phyloP scores from a whole-genome alignment of 2,888 invertebrate genomes.

The Aleiodes testaceus region DNA sequence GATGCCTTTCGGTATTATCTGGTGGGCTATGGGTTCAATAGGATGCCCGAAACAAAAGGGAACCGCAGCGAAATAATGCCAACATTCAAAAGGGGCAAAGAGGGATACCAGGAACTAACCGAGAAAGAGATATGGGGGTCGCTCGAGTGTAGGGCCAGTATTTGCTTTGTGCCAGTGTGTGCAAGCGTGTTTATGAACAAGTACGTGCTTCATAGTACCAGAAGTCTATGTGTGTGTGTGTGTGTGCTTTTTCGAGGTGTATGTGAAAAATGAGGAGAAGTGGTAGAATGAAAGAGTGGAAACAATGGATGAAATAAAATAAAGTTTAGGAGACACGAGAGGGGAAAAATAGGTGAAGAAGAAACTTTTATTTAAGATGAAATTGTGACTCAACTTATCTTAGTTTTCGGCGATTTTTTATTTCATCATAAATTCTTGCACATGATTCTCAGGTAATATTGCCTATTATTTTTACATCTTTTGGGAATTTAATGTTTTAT shows the following conservation, averaged over 20 bases:
- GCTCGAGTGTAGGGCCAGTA: slow-evolving; percentile 41
- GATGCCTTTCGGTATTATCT: slow-evolving; percentile 37
- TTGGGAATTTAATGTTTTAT: slow-evolving; percentile 46
- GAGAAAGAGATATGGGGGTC: slow-evolving; percentile 64
- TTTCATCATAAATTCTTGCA: too few species aligned
- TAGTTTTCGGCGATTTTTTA: neutral
- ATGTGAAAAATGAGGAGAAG: slow-evolving; percentile 64
- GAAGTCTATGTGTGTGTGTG: slow-evolving; percentile 15
- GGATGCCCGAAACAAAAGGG: slow-evolving; percentile 68
- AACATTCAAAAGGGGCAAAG: slow-evolving; percentile 59
- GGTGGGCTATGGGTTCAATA: slow-evolving; percentile 65
- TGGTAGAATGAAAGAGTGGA: slow-evolving; percentile 60
- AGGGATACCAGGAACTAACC: slow-evolving; percentile 58
- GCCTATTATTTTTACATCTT: too few species aligned
- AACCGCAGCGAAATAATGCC: slow-evolving; percentile 67
- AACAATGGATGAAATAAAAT: slow-evolving; percentile 71
- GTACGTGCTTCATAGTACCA: slow-evolving; percentile 18
- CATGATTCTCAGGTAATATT: too few species aligned
- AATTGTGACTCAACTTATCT: slow-evolving; percentile 3
- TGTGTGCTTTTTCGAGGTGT: slow-evolving; percentile 56
- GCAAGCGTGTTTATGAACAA: slow-evolving; percentile 42
- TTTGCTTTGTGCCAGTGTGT: slow-evolving; percentile 34
- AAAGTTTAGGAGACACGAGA: slow-evolving; percentile 59
- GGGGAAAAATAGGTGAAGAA: slow-evolving; percentile 48
- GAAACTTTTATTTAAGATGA: slow-evolving; percentile 56